These are phyloP conservation scores for Myiagra hebetior DNA, from an alignment of 2,113 vertebrate species.

Conservation along the genomic window DNA sequence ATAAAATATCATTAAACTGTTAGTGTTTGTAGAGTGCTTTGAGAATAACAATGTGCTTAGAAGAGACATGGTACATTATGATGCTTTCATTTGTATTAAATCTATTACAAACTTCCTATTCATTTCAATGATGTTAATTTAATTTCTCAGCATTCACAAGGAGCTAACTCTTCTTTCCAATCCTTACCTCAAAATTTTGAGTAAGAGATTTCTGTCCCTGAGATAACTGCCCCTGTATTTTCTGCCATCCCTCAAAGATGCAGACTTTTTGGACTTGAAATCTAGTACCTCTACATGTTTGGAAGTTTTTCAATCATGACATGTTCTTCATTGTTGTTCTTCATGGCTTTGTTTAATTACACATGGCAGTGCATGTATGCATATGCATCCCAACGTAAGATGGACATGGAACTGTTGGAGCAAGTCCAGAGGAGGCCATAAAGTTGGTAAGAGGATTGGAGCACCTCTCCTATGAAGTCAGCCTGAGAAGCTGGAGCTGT, in stretches of 20 bases:
- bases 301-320: fast-evolving
- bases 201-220: neutral
- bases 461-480: neutral
- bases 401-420: neutral
- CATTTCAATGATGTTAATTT: neutral
- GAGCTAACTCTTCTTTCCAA: neutral
- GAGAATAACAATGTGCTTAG: neutral
- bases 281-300: neutral
- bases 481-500: neutral
- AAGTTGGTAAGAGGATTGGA: neutral
- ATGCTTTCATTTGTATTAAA: neutral
- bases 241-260: neutral
- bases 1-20: neutral
- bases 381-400: neutral
- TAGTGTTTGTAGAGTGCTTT: neutral
- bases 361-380: neutral
- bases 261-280: neutral
- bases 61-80: neutral
- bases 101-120: neutral
- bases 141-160: neutral
- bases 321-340: neutral
- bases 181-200: neutral
- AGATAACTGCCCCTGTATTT: neutral
- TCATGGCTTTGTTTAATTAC: neutral
- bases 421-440: neutral